Evolutionary conservation across 2,113 vertebrate species (phyloP).

Genomic region (Platichthys flesus): DNA sequence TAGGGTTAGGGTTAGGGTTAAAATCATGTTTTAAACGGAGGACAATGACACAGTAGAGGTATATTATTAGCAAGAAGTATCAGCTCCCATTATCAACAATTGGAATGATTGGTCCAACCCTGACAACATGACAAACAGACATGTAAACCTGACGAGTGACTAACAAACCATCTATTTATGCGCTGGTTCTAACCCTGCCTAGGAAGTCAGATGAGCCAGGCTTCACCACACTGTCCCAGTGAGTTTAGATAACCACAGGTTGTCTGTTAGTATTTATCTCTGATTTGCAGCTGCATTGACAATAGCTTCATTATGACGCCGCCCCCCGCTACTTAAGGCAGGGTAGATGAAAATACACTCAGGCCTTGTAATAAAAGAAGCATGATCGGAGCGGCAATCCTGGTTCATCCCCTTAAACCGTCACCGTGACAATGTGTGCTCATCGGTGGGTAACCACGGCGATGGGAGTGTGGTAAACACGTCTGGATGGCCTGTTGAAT

Average conservation of each 20-base stretch:
- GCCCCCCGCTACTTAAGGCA: conserved; percentile 7
- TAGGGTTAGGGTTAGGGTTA: too few species aligned
- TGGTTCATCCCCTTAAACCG: conserved; percentile 23
- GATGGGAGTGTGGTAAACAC: conserved; percentile 42
- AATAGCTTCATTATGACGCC: conserved; percentile 39
- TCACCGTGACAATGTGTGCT: conserved; percentile 49
- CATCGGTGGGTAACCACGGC: conserved; percentile 46
- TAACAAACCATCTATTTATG: conserved; percentile 22
- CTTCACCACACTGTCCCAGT: conserved; percentile 7
- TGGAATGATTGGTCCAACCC: conserved; percentile 9
- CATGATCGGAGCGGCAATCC: not conserved
- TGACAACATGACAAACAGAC: conserved; percentile 32
- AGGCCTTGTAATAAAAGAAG: conserved; percentile 4
- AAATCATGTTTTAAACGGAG: not conserved
- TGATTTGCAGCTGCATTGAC: conserved; percentile 40
- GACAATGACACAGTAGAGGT: not conserved
- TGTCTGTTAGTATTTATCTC: conserved; percentile 31
- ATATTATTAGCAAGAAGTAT: not conserved
- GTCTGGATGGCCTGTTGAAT: conserved; percentile 36
- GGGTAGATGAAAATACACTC: not conserved
- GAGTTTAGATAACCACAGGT: conserved; percentile 45
- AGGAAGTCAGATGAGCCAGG: conserved; percentile 23
- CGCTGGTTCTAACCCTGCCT: conserved; percentile 20
- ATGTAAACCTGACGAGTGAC: conserved; percentile 28
- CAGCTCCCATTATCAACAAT: not conserved